Percentiles rank a stretch among this genome's conserved stretches.
phyloP scores from a whole-genome alignment of 2,888 invertebrate species.

The Pollenia amentaria region DNA sequence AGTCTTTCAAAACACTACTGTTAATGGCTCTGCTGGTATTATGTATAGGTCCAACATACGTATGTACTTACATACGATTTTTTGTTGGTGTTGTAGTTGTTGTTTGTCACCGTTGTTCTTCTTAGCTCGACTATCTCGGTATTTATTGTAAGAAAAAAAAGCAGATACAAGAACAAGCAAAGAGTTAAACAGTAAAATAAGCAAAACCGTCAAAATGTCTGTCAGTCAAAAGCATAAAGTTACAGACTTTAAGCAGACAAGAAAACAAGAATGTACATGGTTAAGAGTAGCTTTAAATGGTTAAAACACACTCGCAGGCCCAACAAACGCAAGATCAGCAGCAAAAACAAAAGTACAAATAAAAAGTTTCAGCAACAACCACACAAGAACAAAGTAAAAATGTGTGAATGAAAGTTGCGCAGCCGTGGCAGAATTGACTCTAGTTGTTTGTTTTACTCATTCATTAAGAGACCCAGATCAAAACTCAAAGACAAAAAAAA shows the following conservation, averaged over 20 bases:
- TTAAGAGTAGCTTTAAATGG: slow-evolving; percentile 66
- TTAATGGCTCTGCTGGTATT: slow-evolving; percentile 40
- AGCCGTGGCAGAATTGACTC: slow-evolving; percentile 26
- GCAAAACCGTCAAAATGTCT: slow-evolving; percentile 20
- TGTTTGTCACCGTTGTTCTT: slow-evolving; percentile 69
- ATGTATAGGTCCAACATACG: background rate
- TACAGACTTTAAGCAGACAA: slow-evolving; percentile 56
- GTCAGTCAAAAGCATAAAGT: slow-evolving; percentile 33
- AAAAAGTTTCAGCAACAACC: slow-evolving; percentile 44
- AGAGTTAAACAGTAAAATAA: slow-evolving; percentile 27
- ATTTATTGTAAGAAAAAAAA: slow-evolving; percentile 45
- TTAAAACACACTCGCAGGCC: slow-evolving; percentile 49
- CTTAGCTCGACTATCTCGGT: slow-evolving; percentile 50
- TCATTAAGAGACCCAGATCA: slow-evolving; percentile 14
- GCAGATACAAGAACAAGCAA: background rate
- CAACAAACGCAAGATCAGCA: slow-evolving; percentile 53
- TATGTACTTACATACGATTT: background rate
- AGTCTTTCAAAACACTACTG: slow-evolving; percentile 63
- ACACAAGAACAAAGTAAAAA: slow-evolving; percentile 11
- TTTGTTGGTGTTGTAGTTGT: slow-evolving; percentile 25
- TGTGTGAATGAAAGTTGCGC: slow-evolving; percentile 66
- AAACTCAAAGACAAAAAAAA: slow-evolving; percentile 4
- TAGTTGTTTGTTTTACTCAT: slow-evolving; percentile 31
- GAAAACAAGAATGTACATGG: slow-evolving; percentile 79
- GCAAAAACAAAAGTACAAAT: slow-evolving; percentile 40